These are phyloP conservation scores for Nephrotoma guestfalica DNA, from an alignment of 2,888 invertebrate species.

Conservation along the genomic window DNA sequence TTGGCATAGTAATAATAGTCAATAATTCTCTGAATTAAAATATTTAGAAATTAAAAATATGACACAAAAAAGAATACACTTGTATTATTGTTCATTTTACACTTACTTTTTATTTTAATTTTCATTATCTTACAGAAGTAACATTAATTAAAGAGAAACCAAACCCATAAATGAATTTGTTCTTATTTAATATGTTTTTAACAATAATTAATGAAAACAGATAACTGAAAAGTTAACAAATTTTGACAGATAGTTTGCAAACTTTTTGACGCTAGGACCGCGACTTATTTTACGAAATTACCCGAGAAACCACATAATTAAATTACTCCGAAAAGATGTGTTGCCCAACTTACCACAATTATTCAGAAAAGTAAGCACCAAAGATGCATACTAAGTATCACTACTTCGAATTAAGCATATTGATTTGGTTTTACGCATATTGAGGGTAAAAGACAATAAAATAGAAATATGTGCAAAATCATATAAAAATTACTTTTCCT, in stretches of 20 bases:
- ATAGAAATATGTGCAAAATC: too few species aligned
- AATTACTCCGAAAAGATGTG: too few species aligned
- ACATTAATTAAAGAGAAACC: background rate
- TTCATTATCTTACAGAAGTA: background rate
- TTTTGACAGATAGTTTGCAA: background rate
- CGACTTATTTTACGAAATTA: too few species aligned
- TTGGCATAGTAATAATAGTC: background rate
- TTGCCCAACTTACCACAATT: too few species aligned
- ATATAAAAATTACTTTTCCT: too few species aligned
- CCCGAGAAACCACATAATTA: too few species aligned
- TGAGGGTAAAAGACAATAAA: too few species aligned
- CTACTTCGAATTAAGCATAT: too few species aligned
- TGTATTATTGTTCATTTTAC: background rate
- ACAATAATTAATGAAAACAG: background rate
- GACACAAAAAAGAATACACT: background rate
- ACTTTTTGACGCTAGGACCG: background rate
- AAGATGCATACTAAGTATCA: too few species aligned
- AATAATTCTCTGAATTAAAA: background rate
- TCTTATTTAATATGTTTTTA: background rate
- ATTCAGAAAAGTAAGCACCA: too few species aligned
- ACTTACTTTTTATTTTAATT: constrained; percentile 5
- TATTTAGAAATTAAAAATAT: background rate
- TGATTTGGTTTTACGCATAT: too few species aligned
- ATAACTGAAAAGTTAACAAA: background rate
- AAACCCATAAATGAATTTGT: background rate